Evolutionary conservation across 2,888 invertebrate genomes (phyloP).

Genomic region (Coleophora deauratella): DNA sequence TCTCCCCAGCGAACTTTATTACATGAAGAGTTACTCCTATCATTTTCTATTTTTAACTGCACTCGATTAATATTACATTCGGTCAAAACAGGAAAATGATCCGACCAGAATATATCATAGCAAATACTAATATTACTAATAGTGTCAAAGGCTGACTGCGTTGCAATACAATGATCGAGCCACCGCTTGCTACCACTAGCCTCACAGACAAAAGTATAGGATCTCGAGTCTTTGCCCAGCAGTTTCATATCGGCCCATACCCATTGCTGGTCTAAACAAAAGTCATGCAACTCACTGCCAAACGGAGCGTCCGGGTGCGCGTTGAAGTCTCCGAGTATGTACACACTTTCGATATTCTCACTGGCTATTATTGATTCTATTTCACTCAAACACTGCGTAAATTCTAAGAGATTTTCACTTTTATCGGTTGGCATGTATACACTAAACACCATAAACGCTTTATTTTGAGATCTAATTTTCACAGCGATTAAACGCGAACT

Average conservation of each 20-base stretch:
- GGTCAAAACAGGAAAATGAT: constrained; percentile 10
- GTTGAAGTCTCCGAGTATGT: constrained; percentile 10
- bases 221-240: constrained; percentile 2
- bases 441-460: constrained; percentile 9
- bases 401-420: constrained; percentile 9
- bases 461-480: not conserved
- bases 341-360: constrained; percentile 9
- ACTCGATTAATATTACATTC: not conserved
- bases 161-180: constrained; percentile 14
- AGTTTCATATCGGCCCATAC: constrained; percentile 3
- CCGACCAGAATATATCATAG: constrained; percentile 11
- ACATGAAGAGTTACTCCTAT: not conserved
- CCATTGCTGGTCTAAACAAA: constrained; percentile 2
- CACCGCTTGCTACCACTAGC: constrained; percentile 9
- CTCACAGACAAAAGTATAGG: constrained; percentile 11
- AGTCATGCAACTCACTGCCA: not conserved
- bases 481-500: not conserved
- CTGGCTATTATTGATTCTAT: constrained; percentile 10
- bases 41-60: not conserved
- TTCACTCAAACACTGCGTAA: constrained; percentile 12
- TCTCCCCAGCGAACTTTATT: not conserved
- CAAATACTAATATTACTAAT: constrained; percentile 5
- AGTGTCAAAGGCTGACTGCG: constrained; percentile 7
- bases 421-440: constrained; percentile 15
- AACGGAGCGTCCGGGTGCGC: constrained; percentile 1